Evolutionary conservation across 2,888 invertebrate genomes (phyloP).

Genomic region (Tachina grossa): DNA sequence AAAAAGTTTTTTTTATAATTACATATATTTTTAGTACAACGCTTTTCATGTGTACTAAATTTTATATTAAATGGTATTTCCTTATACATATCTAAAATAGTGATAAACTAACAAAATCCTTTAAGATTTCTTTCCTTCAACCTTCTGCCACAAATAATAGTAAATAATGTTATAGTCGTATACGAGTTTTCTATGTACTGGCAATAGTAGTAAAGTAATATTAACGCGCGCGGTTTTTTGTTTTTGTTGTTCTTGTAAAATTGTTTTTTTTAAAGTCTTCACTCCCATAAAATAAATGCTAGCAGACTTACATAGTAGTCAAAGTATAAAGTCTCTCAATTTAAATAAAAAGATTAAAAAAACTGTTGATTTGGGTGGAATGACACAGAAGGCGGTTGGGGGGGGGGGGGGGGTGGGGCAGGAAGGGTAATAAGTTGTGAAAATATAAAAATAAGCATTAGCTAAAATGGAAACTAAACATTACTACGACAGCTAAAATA

Average conservation of each 20-base stretch:
- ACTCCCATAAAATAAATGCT: conserved; percentile 43
- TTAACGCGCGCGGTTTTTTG: conserved; percentile 65
- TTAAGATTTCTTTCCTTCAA: conserved; percentile 26
- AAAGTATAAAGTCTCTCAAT: conserved; percentile 50
- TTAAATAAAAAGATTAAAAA: conserved; percentile 25
- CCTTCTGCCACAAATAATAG: conserved; percentile 6
- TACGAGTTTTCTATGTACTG: conserved; percentile 31
- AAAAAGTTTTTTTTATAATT: too few relatives aligned
- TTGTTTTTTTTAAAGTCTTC: conserved; percentile 34
- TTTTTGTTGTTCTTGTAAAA: conserved; percentile 15
- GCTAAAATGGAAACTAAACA: conserved; percentile 71
- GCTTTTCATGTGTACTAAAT: too few relatives aligned
- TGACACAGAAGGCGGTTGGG: conserved; percentile 7
- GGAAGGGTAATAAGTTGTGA: conserved; percentile 69
- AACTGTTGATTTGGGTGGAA: conserved; percentile 61
- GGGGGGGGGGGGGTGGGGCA: background rate
- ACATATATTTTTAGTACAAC: too few relatives aligned
- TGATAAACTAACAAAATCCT: background rate
- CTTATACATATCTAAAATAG: too few relatives aligned
- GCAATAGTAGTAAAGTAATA: conserved; percentile 51
- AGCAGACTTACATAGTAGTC: conserved; percentile 36
- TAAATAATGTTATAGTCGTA: conserved; percentile 28
- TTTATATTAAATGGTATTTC: too few relatives aligned
- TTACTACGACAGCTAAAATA: conserved; percentile 46
- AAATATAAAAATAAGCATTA: conserved; percentile 68